Evolutionary conservation across 2,113 vertebrate genomes (phyloP).

Genomic region (Formicarius rufipectus): DNA sequence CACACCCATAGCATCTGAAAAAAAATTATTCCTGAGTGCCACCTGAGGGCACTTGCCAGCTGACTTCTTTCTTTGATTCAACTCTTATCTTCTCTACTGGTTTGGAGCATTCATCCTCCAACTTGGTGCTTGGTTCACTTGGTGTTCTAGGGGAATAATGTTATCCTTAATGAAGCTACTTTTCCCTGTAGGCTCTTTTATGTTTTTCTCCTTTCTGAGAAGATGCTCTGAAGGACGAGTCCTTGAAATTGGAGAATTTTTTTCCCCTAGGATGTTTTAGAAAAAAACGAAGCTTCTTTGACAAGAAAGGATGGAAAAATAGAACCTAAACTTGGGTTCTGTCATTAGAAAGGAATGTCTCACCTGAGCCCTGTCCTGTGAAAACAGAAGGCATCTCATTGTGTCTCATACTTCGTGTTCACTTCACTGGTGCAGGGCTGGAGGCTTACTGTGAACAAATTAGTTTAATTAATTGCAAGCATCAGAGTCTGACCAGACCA

Average conservation of each 20-base stretch:
- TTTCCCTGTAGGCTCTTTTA: background rate
- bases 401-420: background rate
- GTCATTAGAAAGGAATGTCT: background rate
- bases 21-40: background rate
- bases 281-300: background rate
- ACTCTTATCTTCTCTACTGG: background rate
- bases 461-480: constrained; percentile 41
- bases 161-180: background rate
- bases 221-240: background rate
- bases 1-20: background rate
- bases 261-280: background rate
- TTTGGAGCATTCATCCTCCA: background rate
- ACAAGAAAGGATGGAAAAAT: background rate
- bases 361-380: background rate
- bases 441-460: constrained; percentile 15
- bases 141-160: background rate
- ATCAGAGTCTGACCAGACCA: background rate
- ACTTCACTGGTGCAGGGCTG: background rate
- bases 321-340: background rate
- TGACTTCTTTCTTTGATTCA: background rate
- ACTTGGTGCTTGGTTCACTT: background rate
- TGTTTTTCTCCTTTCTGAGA: background rate
- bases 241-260: background rate
- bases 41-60: background rate
- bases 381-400: background rate